Evolutionary conservation across 1,140 invertebrate genomes (phyloP), one percentile per base, ranked within the genome.

Genomic region (Hylyphantes graminicola): DNA sequence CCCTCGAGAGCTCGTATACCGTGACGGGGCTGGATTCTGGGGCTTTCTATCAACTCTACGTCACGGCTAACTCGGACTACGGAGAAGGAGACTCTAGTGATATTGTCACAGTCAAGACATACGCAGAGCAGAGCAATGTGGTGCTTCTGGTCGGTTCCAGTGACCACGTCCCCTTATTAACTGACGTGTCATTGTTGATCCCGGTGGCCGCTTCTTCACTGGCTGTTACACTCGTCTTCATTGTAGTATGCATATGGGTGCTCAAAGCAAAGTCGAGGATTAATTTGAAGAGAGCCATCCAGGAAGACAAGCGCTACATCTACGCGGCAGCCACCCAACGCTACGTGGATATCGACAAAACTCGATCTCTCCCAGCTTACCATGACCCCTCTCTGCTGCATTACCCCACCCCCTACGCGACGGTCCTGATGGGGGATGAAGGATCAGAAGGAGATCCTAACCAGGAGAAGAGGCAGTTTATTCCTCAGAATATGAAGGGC

Each of bases 61-160:
- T 96, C 59, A 96, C 95, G 0, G 95, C 95, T 8, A 95, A 94
- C 89, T 96, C 96, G 90, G 93, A 94, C 88, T 96, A 96, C 86
- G 95, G 95, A 13, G 95, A 95, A 73, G 95, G 95, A 0, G 90
- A 95, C 57, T 94, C 95, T 0, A 96, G 95, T 88, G 80, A 85
- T 17, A 19, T 84, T 8, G 76, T 86, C 35, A 80, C 81, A 50
- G 80, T 85, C 48, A 87, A 85, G 68, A 87, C 86, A 35, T 75
- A 84, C 10, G 63, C 72, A 76, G 70, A 80, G 12, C 48, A 53
- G 15, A 80, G 77, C 6, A 76, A 64, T 19, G 67, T 80, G 19
- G 76, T 86, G 35, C 57, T 75, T 0, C 64, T 65, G 53, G 21
- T 64, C 15, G 67, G 68, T 11, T 48, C 48, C 1, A 57, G 74